phyloP scores from a whole-genome alignment of 2,797 vertebrate genomes.

The Oreochromis mossambicus region DNA sequence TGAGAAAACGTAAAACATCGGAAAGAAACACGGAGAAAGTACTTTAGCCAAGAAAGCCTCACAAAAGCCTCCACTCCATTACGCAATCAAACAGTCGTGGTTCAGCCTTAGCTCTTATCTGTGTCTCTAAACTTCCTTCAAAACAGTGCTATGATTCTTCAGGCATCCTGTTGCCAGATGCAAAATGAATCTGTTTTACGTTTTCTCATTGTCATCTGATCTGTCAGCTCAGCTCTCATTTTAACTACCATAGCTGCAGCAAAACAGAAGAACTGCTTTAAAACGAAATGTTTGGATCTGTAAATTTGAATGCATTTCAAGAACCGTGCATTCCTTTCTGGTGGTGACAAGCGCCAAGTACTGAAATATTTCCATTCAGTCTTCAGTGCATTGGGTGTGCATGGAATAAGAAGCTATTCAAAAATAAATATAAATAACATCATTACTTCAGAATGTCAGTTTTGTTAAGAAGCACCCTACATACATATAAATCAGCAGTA shows the following conservation, averaged over 20 bases:
- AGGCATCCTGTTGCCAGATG: slow-evolving; percentile 65
- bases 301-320: background rate
- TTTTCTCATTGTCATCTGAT: background rate
- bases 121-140: slow-evolving; percentile 46
- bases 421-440: background rate
- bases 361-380: background rate
- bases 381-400: background rate
- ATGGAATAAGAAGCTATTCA: background rate
- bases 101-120: slow-evolving; percentile 46
- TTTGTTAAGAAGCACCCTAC: background rate
- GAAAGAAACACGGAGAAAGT: background rate
- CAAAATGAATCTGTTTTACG: slow-evolving; percentile 13
- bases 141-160: slow-evolving; percentile 46
- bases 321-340: background rate
- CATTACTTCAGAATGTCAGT: background rate
- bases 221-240: slow-evolving; percentile 24
- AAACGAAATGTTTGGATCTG: background rate
- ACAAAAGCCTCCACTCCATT: slow-evolving; percentile 53
- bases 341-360: background rate
- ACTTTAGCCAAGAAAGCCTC: slow-evolving; percentile 13
- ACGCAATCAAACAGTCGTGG: slow-evolving; percentile 45
- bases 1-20: slow-evolving; percentile 15
- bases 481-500: background rate
- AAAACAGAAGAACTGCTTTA: background rate
- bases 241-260: slow-evolving; percentile 3